Conservation (phyloP, 2,888 invertebrate species). For the Athrips mouffetella region DNA sequence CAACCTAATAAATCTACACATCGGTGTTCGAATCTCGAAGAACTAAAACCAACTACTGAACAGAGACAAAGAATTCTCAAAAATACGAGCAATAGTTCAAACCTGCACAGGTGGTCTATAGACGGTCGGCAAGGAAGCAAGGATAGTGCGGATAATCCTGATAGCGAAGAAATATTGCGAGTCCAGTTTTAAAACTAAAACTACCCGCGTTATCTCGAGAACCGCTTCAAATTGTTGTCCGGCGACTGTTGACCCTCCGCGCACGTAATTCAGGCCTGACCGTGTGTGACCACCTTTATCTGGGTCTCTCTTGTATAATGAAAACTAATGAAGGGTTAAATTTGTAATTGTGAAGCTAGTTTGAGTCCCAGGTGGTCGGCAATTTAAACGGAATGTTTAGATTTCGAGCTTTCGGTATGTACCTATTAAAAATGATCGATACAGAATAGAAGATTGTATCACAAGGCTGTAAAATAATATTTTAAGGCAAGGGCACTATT, state of each 20-base stretch:
- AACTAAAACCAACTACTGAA: neutral
- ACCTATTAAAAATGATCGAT: too few species aligned
- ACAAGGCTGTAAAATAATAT: too few species aligned
- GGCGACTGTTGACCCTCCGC: neutral
- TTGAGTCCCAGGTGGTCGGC: too few species aligned
- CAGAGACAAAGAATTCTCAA: neutral
- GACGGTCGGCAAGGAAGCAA: neutral
- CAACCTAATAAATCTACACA: too few species aligned
- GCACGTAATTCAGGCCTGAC: neutral
- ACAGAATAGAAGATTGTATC: too few species aligned
- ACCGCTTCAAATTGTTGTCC: constrained; percentile 6
- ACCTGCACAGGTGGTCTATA: neutral
- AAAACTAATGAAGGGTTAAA: neutral
- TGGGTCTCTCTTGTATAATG: neutral
- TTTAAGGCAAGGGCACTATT: too few species aligned
- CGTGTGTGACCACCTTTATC: neutral
- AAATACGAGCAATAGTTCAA: neutral
- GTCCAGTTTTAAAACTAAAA: constrained; percentile 1
- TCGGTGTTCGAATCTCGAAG: neutral
- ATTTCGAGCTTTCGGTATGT: neutral
- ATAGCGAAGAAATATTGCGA: constrained; percentile 5
- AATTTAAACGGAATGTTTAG: neutral
- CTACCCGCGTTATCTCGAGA: neutral
- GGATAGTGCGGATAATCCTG: neutral
- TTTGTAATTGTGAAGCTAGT: neutral